phyloP scores from a whole-genome alignment of 2,888 invertebrate genomes.

The Nowickia ferox region DNA sequence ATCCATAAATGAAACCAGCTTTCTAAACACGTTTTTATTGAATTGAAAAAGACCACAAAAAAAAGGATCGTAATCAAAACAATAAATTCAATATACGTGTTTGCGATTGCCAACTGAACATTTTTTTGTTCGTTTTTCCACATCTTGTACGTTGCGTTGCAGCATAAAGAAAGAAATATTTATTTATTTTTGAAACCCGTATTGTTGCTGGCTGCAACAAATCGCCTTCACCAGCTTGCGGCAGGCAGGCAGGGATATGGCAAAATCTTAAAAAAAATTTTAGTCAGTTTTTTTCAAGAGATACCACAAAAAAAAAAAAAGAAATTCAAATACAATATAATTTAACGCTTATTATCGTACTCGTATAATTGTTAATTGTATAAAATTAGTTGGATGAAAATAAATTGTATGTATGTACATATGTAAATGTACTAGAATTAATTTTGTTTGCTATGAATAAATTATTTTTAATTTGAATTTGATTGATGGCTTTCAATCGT shows the following conservation, averaged over 20 bases:
- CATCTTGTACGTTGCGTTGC: slow-evolving; percentile 5
- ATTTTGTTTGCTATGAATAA: slow-evolving; percentile 1
- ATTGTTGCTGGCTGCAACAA: slow-evolving; percentile 45
- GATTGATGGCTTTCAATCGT: slow-evolving; percentile 50
- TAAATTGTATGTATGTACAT: neutral
- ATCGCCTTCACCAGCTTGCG: neutral
- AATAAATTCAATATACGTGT: slow-evolving; percentile 67
- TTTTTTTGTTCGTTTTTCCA: neutral
- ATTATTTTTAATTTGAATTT: slow-evolving; percentile 34
- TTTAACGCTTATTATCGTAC: slow-evolving; percentile 12
- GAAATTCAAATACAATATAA: neutral
- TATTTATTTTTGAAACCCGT: slow-evolving; percentile 45
- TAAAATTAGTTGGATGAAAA: neutral
- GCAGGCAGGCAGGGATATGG: neutral
- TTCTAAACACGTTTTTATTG: slow-evolving; percentile 68
- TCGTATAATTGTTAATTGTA: slow-evolving; percentile 21
- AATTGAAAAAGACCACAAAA: slow-evolving; percentile 23
- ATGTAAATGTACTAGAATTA: neutral
- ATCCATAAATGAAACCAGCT: slow-evolving; percentile 63
- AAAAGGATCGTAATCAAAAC: slow-evolving; percentile 64
- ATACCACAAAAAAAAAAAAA: neutral
- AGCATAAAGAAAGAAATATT: slow-evolving; percentile 22
- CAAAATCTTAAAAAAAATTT: neutral
- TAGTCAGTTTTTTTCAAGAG: slow-evolving; percentile 1
- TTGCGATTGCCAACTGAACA: slow-evolving; percentile 56